Evolutionary conservation across 2,888 invertebrate genomes (phyloP).

Genomic region (Notodonta dromedarius): DNA sequence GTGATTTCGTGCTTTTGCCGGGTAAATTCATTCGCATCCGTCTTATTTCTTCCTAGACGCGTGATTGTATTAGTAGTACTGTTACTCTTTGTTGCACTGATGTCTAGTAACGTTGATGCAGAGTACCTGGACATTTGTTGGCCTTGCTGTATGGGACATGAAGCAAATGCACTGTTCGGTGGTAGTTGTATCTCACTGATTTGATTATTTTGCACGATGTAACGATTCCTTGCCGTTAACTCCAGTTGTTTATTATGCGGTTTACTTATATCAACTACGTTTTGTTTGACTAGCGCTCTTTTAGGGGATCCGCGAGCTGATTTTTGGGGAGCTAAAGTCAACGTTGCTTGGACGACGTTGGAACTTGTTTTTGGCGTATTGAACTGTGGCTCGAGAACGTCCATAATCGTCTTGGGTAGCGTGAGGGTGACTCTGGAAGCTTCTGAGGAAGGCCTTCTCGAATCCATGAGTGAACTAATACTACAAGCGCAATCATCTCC

Average conservation of each 20-base stretch:
- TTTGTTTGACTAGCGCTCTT: constrained; percentile 76
- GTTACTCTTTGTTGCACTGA: constrained; percentile 60
- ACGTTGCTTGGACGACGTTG: constrained; percentile 86
- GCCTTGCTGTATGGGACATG: constrained; percentile 75
- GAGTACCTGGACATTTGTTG: constrained; percentile 84
- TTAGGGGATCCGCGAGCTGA: constrained; percentile 76
- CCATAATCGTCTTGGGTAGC: constrained; percentile 78
- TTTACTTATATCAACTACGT: constrained; percentile 68
- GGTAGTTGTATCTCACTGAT: constrained; percentile 81
- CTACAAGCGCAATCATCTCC: constrained; percentile 88
- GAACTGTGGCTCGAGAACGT: constrained; percentile 84
- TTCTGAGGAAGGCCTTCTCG: constrained; percentile 84
- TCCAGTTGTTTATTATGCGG: constrained; percentile 76
- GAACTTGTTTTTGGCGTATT: constrained; percentile 75
- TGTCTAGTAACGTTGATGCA: constrained; percentile 83
- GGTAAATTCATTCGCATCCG: constrained; percentile 61
- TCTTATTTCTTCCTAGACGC: constrained; percentile 60
- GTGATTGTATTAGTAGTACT: constrained; percentile 49
- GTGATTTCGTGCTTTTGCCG: constrained; percentile 72
- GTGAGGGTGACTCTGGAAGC: constrained; percentile 83
- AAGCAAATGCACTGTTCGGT: constrained; percentile 70
- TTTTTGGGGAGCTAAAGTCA: constrained; percentile 86
- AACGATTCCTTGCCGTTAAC: constrained; percentile 78
- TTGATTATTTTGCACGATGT: constrained; percentile 81
- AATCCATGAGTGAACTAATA: constrained; percentile 86